phyloP scores from a whole-genome alignment of 2,888 invertebrate genomes.

The Maniola hyperantus region DNA sequence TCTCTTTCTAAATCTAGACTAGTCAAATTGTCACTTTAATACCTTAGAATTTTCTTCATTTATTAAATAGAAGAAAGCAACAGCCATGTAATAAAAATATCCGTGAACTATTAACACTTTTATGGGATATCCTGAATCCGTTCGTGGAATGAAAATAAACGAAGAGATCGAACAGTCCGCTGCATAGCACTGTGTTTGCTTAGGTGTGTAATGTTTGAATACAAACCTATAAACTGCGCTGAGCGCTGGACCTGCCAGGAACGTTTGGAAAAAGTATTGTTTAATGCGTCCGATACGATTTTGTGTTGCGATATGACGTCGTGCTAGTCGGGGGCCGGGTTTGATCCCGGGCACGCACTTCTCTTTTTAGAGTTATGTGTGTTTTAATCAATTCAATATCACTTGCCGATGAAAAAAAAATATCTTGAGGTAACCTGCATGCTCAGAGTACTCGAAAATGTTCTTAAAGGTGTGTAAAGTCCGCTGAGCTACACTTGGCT shows the following conservation, averaged over 20 bases:
- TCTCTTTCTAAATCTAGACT: background rate
- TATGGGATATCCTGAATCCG: constrained; percentile 51
- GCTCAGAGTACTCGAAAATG: too few relatives aligned
- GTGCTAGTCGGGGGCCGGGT: too few relatives aligned
- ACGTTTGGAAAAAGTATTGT: constrained; percentile 41
- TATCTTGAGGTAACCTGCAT: too few relatives aligned
- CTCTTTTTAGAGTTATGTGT: too few relatives aligned
- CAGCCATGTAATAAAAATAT: constrained; percentile 42
- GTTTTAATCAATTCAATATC: too few relatives aligned
- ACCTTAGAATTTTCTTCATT: background rate
- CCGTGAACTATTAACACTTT: constrained; percentile 52
- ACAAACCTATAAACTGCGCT: constrained; percentile 61
- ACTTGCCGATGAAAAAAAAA: too few relatives aligned
- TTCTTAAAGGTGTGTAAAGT: too few relatives aligned
- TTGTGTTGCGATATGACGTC: background rate
- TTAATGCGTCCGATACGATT: constrained; percentile 22
- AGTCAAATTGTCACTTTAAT: background rate
- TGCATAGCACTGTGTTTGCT: constrained; percentile 59
- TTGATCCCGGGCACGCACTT: too few relatives aligned
- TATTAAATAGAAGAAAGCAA: background rate
- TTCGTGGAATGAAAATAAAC: constrained; percentile 56
- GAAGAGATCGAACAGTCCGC: constrained; percentile 50
- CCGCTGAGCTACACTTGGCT: too few relatives aligned
- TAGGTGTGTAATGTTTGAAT: constrained; percentile 63
- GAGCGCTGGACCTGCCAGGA: constrained; percentile 52